Evolutionary conservation across 2,888 invertebrate genomes (phyloP).

Genomic region (Leptura quadrifasciata): DNA sequence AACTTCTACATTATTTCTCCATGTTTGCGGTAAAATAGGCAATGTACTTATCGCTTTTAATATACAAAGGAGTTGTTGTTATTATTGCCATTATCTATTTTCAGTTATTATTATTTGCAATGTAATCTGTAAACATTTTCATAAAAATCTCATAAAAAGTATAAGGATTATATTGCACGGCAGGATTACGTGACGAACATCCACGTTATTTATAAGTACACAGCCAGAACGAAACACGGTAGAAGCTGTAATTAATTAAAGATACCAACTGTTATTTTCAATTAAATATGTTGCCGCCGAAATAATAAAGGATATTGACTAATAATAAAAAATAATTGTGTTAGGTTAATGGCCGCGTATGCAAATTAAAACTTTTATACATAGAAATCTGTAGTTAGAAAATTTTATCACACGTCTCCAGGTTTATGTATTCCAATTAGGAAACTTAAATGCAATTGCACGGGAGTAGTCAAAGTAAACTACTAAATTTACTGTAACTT

Average conservation of each 20-base stretch:
- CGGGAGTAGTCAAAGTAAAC: not conserved
- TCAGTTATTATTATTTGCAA: not conserved
- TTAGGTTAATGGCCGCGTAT: no score
- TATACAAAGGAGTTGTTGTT: not conserved
- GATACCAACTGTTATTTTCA: conserved; percentile 15
- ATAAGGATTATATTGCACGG: not conserved
- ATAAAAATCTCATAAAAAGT: not conserved
- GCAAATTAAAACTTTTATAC: not conserved
- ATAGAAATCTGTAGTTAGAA: not conserved
- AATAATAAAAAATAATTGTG: not conserved
- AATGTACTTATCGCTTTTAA: not conserved
- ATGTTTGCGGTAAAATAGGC: no score
- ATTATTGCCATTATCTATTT: not conserved
- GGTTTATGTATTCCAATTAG: not conserved
- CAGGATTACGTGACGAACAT: not conserved
- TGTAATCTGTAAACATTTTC: not conserved
- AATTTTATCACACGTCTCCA: not conserved
- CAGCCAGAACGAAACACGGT: not conserved
- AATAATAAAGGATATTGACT: conserved; percentile 6
- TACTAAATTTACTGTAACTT: not conserved
- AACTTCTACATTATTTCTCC: no score
- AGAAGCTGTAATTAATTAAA: conserved; percentile 15
- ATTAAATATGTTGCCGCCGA: not conserved
- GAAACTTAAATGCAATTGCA: not conserved
- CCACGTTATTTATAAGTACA: conserved; percentile 5